These are phyloP conservation scores for Tachypleus tridentatus DNA, from an alignment of 1,140 invertebrate genomes.

Conservation along the genomic window DNA sequence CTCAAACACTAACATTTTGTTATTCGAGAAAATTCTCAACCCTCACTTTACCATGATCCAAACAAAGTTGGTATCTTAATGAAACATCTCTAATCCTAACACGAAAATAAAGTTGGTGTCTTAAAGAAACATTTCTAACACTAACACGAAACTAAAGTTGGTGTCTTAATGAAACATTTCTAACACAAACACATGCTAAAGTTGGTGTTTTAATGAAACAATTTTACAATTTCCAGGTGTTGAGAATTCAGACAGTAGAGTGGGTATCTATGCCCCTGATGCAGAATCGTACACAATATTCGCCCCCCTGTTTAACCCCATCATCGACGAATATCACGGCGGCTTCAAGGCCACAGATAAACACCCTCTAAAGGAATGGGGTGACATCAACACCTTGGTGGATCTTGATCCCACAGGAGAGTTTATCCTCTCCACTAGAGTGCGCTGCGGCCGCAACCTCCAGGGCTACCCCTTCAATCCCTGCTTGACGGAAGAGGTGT, in stretches of 20 bases:
- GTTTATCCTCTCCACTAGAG: constrained; percentile 86
- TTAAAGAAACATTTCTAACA: no score
- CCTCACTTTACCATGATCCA: no score
- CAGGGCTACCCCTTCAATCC: constrained; percentile 91
- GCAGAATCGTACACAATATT: constrained; percentile 85
- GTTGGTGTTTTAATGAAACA: no score
- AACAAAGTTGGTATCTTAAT: no score
- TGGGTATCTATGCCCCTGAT: constrained; percentile 92
- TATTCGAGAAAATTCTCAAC: no score
- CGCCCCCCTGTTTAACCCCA: constrained; percentile 82
- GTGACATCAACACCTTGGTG: constrained; percentile 73
- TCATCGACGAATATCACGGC: constrained; percentile 91
- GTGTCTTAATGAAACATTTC: no score
- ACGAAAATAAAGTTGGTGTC: no score
- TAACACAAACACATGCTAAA: no score
- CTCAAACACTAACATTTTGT: no score
- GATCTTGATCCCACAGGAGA: constrained; percentile 77
- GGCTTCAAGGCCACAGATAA: constrained; percentile 87
- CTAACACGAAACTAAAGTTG: no score
- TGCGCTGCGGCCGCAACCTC: constrained; percentile 68
- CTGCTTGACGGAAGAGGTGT: constrained; percentile 61
- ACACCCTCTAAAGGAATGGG: constrained; percentile 85
- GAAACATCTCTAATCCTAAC: no score
- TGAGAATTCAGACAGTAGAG: constrained; percentile 63
- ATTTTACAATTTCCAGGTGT: constrained; percentile 42